Percentiles rank a stretch among this genome's conserved stretches.
Evolutionary conservation across 2,888 invertebrate genomes (phyloP).

Genomic region (Busseola fusca): DNA sequence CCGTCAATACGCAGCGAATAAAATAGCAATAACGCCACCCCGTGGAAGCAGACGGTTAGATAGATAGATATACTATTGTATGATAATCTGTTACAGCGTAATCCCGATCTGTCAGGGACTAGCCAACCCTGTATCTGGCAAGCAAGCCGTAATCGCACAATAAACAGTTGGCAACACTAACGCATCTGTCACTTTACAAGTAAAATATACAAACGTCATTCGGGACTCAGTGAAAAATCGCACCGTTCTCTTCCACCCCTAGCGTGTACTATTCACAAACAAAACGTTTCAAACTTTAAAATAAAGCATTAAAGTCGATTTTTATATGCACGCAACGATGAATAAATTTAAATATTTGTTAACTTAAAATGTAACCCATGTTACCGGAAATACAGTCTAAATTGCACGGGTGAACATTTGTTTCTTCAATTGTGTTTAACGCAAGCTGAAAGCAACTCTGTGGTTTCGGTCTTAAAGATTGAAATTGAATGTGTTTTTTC

Average conservation of each 20-base stretch:
- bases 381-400: conserved; percentile 88
- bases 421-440: conserved; percentile 75
- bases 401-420: conserved; percentile 87
- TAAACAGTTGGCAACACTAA: conserved; percentile 87
- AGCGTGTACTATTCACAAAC: conserved; percentile 57
- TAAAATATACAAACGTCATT: conserved; percentile 89
- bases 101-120: conserved; percentile 81
- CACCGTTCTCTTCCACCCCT: conserved; percentile 80
- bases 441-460: conserved; percentile 70
- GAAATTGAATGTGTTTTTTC: conserved; percentile 61
- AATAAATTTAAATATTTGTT: conserved; percentile 89
- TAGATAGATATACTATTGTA: conserved; percentile 61
- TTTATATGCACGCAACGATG: conserved; percentile 70
- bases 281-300: conserved; percentile 59
- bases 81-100: conserved; percentile 74
- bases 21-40: conserved; percentile 72
- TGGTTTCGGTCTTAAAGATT: conserved; percentile 63
- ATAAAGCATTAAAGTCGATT: conserved; percentile 69
- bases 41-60: conserved; percentile 39
- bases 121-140: conserved; percentile 81
- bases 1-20: conserved; percentile 74
- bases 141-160: conserved; percentile 86
- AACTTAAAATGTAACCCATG: conserved; percentile 89
- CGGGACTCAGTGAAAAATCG: conserved; percentile 86
- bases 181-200: conserved; percentile 89